A percentile compares a stretch with the other conserved stretches of the same genome.
Conservation (phyloP, 2,797 vertebrate species). For the Gymnocypris eckloni region DNA sequence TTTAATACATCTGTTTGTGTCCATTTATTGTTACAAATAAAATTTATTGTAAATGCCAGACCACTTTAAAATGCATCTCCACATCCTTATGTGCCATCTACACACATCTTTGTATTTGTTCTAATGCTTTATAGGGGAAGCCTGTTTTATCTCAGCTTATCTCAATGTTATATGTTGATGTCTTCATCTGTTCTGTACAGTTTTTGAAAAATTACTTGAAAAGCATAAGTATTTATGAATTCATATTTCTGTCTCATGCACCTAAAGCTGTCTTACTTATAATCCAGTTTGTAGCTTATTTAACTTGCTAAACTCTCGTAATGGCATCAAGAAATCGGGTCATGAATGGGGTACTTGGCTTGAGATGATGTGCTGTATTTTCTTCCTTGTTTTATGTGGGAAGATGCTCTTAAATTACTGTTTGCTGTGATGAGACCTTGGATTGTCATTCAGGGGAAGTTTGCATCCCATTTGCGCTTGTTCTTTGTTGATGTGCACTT, state of each 20-base stretch:
- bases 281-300: constrained; percentile 50
- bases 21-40: constrained; percentile 3
- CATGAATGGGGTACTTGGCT: constrained; percentile 26
- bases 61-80: not conserved
- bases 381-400: constrained; percentile 4
- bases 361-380: not conserved
- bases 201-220: constrained; percentile 9
- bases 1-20: not conserved
- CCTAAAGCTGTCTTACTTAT: constrained; percentile 11
- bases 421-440: constrained; percentile 46
- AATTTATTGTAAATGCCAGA: not conserved
- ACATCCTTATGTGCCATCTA: not conserved
- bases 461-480: constrained; percentile 28
- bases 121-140: not conserved
- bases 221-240: constrained; percentile 35
- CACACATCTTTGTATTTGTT: constrained; percentile 1
- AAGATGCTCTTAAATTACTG: constrained; percentile 34
- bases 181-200: constrained; percentile 17
- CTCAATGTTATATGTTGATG: constrained; percentile 9
- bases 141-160: constrained; percentile 5
- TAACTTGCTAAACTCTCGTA: constrained; percentile 29
- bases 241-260: constrained; percentile 14
- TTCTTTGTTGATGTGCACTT: constrained; percentile 7
- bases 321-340: constrained; percentile 26
- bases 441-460: constrained; percentile 29